phyloP scores from a whole-genome alignment of 2,797 vertebrate species.

The Coendou prehensilis region DNA sequence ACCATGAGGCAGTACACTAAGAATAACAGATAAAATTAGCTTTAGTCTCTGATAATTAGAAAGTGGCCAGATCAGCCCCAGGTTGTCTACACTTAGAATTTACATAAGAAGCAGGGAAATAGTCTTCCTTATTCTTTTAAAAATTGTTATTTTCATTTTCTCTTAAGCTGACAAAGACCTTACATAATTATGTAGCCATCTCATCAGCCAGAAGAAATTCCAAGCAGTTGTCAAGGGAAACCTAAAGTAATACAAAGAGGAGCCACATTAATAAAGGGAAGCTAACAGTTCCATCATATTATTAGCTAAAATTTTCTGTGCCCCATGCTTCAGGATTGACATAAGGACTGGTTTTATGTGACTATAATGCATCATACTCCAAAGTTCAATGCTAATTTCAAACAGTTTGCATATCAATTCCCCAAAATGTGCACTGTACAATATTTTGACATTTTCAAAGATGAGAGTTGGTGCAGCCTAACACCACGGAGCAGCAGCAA shows the following conservation, averaged over 20 bases:
- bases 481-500: background rate
- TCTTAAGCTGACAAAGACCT: background rate
- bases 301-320: background rate
- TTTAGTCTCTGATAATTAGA: background rate
- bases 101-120: background rate
- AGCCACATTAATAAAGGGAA: background rate
- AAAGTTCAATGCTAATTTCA: background rate
- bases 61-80: background rate
- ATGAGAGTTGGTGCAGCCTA: background rate
- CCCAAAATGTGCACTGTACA: background rate
- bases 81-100: background rate
- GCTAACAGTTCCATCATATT: background rate
- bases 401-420: background rate
- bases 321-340: background rate
- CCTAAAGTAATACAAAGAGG: background rate
- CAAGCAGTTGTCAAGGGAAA: background rate
- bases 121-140: background rate
- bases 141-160: background rate
- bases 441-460: background rate
- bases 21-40: background rate
- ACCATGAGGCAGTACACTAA: background rate
- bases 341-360: background rate
- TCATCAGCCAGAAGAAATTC: background rate
- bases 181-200: background rate
- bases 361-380: background rate